These are phyloP conservation scores for Sphinx pinastri DNA, from an alignment of 2,888 invertebrate genomes.

Conservation along the genomic window DNA sequence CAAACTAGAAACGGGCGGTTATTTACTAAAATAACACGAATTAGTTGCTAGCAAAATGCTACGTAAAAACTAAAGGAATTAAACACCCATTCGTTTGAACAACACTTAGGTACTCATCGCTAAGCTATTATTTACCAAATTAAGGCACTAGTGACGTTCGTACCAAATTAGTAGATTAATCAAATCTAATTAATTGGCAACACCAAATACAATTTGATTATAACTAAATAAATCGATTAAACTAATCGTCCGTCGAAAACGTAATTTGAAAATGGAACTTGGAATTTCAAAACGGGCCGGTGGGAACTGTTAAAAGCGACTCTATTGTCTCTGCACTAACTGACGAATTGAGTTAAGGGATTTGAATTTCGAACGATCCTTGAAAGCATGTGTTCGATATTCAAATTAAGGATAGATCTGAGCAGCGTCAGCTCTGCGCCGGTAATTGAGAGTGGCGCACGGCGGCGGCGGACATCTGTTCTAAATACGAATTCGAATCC, in stretches of 20 bases:
- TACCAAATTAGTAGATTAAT: conserved; percentile 19
- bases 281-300: conserved; percentile 21
- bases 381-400: conserved; percentile 45
- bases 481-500: conserved; percentile 61
- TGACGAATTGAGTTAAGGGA: conserved; percentile 32
- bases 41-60: conserved; percentile 23
- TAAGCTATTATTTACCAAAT: conserved; percentile 1
- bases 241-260: conserved; percentile 41
- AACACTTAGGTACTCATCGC: conserved; percentile 16
- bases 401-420: conserved; percentile 51
- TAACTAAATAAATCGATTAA: conserved; percentile 36
- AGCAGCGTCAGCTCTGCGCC: conserved; percentile 55
- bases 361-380: conserved; percentile 44
- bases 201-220: conserved; percentile 33
- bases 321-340: conserved; percentile 19
- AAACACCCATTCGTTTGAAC: conserved; percentile 2
- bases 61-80: conserved; percentile 1
- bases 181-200: conserved; percentile 23
- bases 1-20: conserved; percentile 28
- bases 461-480: conserved; percentile 62
- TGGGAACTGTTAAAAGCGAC: conserved; percentile 18
- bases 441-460: conserved; percentile 63
- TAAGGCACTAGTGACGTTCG: conserved; percentile 1
- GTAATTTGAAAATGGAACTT: conserved; percentile 61
- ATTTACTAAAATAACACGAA: conserved; percentile 30